Percentiles rank a stretch among this genome's conserved stretches.
Evolutionary conservation across 2,797 vertebrate species (phyloP).

Genomic region (Brachyalestes nurse): DNA sequence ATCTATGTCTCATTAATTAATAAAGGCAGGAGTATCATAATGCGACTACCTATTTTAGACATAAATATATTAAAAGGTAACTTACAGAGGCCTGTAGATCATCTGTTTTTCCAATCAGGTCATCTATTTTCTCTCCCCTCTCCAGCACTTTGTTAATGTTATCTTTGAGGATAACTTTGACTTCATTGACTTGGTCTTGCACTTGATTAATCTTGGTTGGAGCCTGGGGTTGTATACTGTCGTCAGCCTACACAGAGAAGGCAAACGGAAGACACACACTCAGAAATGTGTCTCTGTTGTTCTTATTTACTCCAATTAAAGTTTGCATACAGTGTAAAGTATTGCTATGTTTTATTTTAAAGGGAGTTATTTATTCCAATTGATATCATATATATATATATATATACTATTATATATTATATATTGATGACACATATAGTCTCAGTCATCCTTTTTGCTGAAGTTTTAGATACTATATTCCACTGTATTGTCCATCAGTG

Average conservation of each 20-base stretch:
- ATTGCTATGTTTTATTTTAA: too few relatives aligned
- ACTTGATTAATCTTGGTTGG: conserved; percentile 70
- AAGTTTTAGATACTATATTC: not conserved
- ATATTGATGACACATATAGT: not conserved
- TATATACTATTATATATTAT: too few relatives aligned
- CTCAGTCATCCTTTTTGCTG: not conserved
- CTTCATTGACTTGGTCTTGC: conserved; percentile 81
- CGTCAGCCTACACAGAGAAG: conserved; percentile 66
- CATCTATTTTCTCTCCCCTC: conserved; percentile 78
- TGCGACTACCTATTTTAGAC: too few relatives aligned
- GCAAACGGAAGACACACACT: not conserved
- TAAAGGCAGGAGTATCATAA: not conserved
- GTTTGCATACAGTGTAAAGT: too few relatives aligned
- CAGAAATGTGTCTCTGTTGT: not conserved
- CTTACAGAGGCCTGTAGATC: conserved; percentile 82
- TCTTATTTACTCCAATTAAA: too few relatives aligned
- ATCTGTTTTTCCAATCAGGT: conserved; percentile 75
- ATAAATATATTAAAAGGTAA: conserved; percentile 28
- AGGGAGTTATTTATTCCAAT: too few relatives aligned
- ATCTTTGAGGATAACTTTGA: conserved; percentile 83
- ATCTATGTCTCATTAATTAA: too few relatives aligned
- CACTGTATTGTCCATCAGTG: not conserved
- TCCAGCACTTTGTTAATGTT: conserved; percentile 87
- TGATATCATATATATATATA: too few relatives aligned
- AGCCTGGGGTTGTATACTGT: conserved; percentile 56